Percentiles rank a stretch among this genome's conserved stretches.
Conservation (phyloP, 2,113 vertebrate genomes). For the Semicossyphus pulcher region DNA sequence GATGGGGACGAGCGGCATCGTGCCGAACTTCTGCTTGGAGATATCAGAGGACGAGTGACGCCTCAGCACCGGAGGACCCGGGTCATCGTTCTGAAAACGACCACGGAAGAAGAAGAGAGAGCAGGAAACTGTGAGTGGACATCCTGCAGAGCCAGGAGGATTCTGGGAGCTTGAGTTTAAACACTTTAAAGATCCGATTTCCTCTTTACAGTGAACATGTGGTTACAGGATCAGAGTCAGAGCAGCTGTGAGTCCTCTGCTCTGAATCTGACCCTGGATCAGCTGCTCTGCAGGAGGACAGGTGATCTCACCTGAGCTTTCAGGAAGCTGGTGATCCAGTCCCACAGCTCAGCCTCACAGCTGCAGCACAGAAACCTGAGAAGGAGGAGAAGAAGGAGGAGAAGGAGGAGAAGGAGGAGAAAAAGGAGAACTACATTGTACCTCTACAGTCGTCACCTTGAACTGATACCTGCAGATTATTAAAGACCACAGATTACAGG, state of each 20-base stretch:
- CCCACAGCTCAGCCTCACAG: constrained; percentile 92
- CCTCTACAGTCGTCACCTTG: too few species aligned
- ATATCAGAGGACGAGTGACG: constrained; percentile 93
- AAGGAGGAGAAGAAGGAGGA: background rate
- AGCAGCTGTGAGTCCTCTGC: too few species aligned
- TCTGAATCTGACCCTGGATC: too few species aligned
- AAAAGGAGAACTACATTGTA: background rate
- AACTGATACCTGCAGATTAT: too few species aligned
- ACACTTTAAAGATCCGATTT: too few species aligned
- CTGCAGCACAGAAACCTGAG: constrained; percentile 90
- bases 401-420: background rate
- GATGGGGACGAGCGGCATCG: constrained; percentile 95
- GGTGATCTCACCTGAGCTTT: constrained; percentile 90
- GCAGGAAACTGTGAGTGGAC: background rate
- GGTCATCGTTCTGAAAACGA: constrained; percentile 84
- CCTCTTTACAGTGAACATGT: too few species aligned
- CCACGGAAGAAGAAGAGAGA: background rate
- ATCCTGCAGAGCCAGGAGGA: background rate
- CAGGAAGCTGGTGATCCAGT: constrained; percentile 95
- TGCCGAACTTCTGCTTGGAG: constrained; percentile 95
- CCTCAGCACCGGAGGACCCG: constrained; percentile 87
- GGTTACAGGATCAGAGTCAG: too few species aligned
- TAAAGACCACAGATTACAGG: too few species aligned
- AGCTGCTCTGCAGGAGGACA: background rate
- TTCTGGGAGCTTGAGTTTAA: background rate